Conservation (phyloP, 2,797 vertebrate genomes). For the Macropus fuliginosus region DNA sequence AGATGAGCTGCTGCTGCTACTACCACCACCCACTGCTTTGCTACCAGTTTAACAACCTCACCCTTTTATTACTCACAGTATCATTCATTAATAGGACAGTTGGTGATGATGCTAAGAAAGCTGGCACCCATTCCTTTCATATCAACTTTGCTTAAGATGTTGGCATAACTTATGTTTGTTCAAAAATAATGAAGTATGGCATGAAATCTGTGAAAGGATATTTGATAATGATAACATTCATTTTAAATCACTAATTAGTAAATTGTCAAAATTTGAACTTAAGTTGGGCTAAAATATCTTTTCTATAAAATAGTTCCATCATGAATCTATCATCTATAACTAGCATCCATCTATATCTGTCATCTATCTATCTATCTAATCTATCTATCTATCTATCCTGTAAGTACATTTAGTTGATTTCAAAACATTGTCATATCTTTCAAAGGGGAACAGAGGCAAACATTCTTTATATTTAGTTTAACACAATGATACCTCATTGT, state of each 20-base stretch:
- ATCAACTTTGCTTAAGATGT: conserved; percentile 50
- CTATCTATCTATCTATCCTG: too few species aligned
- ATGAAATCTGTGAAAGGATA: conserved; percentile 57
- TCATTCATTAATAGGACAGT: conserved; percentile 68
- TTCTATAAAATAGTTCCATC: background rate
- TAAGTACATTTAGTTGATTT: background rate
- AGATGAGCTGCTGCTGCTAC: background rate
- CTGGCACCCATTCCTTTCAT: conserved; percentile 61
- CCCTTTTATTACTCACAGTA: conserved; percentile 65
- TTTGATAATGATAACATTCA: conserved; percentile 38
- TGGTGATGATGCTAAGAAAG: conserved; percentile 66
- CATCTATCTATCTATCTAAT: background rate
- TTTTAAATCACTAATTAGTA: conserved; percentile 65
- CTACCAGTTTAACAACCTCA: conserved; percentile 59
- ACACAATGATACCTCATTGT: background rate
- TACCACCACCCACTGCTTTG: conserved; percentile 30
- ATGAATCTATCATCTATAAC: background rate
- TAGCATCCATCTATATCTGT: background rate
- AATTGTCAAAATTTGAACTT: conserved; percentile 48
- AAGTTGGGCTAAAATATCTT: background rate
- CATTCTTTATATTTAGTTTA: background rate
- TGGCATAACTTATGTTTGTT: conserved; percentile 68
- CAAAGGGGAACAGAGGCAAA: conserved; percentile 27
- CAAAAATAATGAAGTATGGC: conserved; percentile 54
- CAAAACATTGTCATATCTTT: conserved; percentile 45